Conservation (phyloP, 2,113 vertebrate genomes). For the Penelope pileata region DNA sequence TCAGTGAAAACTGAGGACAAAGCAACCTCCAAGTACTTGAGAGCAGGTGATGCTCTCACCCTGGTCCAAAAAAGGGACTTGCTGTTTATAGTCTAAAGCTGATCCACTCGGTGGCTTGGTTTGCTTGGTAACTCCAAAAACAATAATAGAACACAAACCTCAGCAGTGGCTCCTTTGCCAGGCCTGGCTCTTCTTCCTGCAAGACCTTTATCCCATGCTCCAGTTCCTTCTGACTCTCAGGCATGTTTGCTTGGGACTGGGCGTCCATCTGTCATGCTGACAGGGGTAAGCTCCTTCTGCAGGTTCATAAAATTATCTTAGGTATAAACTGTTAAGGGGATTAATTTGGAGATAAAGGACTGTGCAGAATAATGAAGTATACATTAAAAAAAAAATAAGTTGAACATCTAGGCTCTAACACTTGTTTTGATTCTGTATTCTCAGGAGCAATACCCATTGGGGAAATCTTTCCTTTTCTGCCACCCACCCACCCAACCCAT, state of each 20-base stretch:
- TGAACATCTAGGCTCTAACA: neutral
- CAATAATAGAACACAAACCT: constrained; percentile 41
- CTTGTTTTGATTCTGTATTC: neutral
- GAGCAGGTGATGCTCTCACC: constrained; percentile 2
- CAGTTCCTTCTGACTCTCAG: neutral
- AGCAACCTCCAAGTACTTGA: neutral
- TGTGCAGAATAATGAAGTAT: neutral
- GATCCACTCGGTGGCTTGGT: neutral
- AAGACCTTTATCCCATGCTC: neutral
- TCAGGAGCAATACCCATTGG: neutral
- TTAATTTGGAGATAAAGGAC: neutral
- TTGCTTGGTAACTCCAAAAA: constrained; percentile 21
- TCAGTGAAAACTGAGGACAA: neutral
- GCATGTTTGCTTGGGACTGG: neutral
- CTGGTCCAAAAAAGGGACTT: neutral
- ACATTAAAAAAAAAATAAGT: neutral
- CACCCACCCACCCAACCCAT: neutral
- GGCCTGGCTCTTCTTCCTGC: neutral
- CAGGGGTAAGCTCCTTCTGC: neutral
- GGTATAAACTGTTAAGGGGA: neutral
- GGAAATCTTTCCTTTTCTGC: neutral
- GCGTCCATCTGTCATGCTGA: neutral
- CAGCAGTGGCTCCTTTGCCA: neutral
- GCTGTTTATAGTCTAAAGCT: constrained; percentile 37
- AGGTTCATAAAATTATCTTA: neutral